A percentile compares a stretch with the other conserved stretches of the same genome.
Conservation (phyloP, 2,113 vertebrate species). For the Odocoileus hemionus region DNA sequence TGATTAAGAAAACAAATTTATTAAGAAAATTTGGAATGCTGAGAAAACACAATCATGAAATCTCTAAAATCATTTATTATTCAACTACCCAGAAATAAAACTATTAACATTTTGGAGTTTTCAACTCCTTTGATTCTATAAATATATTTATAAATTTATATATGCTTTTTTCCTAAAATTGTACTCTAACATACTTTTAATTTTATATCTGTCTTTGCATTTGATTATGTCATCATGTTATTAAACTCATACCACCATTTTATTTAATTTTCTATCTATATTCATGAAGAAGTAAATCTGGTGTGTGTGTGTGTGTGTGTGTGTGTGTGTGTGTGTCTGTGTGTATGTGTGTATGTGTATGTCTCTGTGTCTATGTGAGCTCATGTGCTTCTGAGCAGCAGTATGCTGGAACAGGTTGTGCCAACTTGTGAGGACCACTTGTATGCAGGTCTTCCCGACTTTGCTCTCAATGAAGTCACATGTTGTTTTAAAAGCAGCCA, state of each 20-base stretch:
- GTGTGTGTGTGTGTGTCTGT: too few species aligned
- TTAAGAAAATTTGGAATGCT: neutral
- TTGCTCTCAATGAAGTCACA: neutral
- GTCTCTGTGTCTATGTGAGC: rapidly evolving
- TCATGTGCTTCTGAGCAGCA: neutral
- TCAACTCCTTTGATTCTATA: neutral
- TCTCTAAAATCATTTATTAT: neutral
- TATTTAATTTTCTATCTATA: neutral
- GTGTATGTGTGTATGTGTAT: neutral
- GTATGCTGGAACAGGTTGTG: neutral
- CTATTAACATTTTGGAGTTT: neutral
- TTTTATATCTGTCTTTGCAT: neutral
- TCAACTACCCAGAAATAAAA: neutral
- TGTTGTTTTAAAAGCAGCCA: neutral
- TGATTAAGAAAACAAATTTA: neutral
- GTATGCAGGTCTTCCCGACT: neutral
- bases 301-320: neutral
- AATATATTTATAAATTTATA: neutral
- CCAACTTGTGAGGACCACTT: neutral
- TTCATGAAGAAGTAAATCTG: neutral
- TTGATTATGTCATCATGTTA: neutral
- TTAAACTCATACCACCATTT: neutral
- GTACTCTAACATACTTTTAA: neutral
- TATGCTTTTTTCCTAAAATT: neutral
- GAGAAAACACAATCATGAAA: neutral